These are phyloP conservation scores for Mus spretus DNA, from an alignment of 2,797 vertebrate genomes.

Conservation along the genomic window DNA sequence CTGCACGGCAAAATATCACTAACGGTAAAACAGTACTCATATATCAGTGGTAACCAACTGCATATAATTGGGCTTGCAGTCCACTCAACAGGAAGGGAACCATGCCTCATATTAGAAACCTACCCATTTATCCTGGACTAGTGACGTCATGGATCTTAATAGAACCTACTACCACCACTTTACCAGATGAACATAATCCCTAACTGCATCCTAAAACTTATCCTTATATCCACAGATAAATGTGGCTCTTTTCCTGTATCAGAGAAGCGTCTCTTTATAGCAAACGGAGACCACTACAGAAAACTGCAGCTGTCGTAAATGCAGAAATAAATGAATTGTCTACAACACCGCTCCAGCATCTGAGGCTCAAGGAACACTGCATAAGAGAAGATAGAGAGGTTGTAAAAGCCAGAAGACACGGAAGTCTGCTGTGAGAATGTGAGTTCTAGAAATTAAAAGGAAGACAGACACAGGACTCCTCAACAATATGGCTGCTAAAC, in stretches of 20 bases:
- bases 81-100: not conserved
- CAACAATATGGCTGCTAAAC: not conserved
- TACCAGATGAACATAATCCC: not conserved
- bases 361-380: not conserved
- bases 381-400: not conserved
- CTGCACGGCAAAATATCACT: not conserved
- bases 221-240: not conserved
- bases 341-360: not conserved
- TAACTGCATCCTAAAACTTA: not conserved
- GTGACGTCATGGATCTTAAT: not conserved
- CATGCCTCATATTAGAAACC: not conserved
- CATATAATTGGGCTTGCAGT: not conserved
- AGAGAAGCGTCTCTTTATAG: not conserved
- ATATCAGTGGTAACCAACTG: not conserved
- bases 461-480: not conserved
- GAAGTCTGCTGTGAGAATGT: not conserved
- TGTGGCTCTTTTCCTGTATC: not conserved
- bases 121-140: not conserved
- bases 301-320: not conserved
- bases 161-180: not conserved
- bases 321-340: not conserved
- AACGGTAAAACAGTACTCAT: not conserved
- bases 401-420: not conserved
- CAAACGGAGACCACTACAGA: not conserved
- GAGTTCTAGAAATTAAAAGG: not conserved